These are phyloP conservation scores for Odontomyia ornata DNA, from an alignment of 2,888 invertebrate genomes.

Conservation along the genomic window DNA sequence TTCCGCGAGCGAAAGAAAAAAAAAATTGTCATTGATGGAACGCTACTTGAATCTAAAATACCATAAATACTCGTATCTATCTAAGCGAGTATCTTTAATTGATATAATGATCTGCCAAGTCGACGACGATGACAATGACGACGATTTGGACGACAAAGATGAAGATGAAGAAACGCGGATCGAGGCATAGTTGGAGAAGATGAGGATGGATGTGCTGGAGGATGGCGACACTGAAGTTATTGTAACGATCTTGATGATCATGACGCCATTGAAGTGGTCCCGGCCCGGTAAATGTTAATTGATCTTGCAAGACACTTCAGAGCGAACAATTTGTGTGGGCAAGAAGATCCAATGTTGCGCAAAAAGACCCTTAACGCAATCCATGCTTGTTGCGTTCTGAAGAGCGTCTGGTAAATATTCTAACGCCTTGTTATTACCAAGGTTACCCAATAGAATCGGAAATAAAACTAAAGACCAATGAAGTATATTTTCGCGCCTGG, in stretches of 20 bases:
- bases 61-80: constrained; percentile 19
- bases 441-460: no score
- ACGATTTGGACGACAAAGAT: background rate
- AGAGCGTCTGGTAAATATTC: no score
- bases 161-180: background rate
- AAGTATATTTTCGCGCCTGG: no score
- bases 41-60: constrained; percentile 29
- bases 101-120: background rate
- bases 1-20: no score
- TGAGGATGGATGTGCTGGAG: background rate
- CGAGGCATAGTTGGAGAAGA: background rate
- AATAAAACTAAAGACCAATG: no score
- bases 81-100: constrained; percentile 3
- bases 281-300: background rate
- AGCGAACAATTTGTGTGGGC: background rate
- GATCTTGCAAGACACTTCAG: background rate
- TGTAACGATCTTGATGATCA: constrained; percentile 1
- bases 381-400: background rate
- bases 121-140: background rate
- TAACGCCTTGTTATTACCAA: no score
- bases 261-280: constrained; percentile 14
- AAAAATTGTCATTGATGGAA: no score
- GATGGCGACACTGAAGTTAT: background rate
- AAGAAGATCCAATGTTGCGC: background rate
- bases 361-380: background rate